phyloP scores from a whole-genome alignment of 2,113 vertebrate genomes.

The Callocephalon fimbriatum region DNA sequence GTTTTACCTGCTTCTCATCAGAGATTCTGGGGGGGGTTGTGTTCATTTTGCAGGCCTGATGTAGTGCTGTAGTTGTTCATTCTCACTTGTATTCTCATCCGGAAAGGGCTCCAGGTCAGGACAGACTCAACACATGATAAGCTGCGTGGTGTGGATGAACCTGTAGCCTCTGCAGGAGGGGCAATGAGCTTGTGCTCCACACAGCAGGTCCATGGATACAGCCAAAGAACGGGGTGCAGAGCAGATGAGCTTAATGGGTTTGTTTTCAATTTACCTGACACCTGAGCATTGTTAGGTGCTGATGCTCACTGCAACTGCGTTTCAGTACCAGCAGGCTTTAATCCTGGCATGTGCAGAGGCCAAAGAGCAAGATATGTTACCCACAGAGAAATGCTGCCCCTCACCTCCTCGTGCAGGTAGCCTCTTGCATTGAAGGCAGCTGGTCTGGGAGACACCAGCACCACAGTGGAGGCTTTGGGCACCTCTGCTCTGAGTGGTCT shows the following conservation, averaged over 20 bases:
- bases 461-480: background rate
- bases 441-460: background rate
- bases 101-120: background rate
- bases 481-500: background rate
- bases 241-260: background rate
- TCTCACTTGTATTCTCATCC: background rate
- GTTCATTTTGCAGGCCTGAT: background rate
- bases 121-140: background rate
- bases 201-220: background rate
- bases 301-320: background rate
- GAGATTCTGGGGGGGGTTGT: background rate
- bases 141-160: background rate
- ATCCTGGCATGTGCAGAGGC: background rate
- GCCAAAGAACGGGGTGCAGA: background rate
- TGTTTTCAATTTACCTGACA: background rate
- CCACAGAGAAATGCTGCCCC: background rate
- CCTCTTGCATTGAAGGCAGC: background rate
- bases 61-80: background rate
- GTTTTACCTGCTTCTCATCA: background rate
- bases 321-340: background rate
- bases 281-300: background rate
- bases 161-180: background rate
- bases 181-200: background rate
- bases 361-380: background rate
- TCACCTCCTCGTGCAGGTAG: fast-evolving